Percentiles rank a stretch among this genome's conserved stretches.
phyloP scores from a whole-genome alignment of 1,140 invertebrate genomes.

The Streblospio benedicti region DNA sequence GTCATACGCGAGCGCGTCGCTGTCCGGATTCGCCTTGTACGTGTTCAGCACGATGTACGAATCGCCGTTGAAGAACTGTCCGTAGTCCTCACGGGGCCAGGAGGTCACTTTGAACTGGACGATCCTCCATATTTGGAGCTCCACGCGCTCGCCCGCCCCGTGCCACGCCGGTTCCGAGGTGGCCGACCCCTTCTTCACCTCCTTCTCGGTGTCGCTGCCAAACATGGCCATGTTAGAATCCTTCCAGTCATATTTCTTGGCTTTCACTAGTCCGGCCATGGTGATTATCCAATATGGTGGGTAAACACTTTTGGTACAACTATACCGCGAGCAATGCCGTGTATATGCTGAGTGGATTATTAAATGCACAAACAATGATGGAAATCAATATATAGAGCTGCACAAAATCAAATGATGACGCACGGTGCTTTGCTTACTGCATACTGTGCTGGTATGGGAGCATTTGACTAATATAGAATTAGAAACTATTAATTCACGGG shows the following conservation, averaged over 20 bases:
- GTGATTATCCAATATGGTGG: too few species aligned
- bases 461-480: too few species aligned
- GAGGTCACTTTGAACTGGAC: constrained; percentile 64
- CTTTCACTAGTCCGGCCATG: constrained; percentile 7
- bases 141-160: constrained; percentile 41
- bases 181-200: constrained; percentile 39
- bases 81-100: constrained; percentile 64
- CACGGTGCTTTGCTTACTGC: too few species aligned
- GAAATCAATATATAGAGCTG: too few species aligned
- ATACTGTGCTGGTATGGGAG: too few species aligned
- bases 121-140: constrained; percentile 48
- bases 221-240: constrained; percentile 33
- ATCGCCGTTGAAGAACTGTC: constrained; percentile 81
- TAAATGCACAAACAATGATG: too few species aligned
- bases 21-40: constrained; percentile 7
- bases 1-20: constrained; percentile 9
- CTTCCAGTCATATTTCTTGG: constrained; percentile 13
- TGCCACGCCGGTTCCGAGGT: constrained; percentile 42
- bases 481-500: too few species aligned
- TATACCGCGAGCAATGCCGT: too few species aligned
- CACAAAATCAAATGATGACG: too few species aligned
- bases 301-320: too few species aligned
- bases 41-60: constrained; percentile 73
- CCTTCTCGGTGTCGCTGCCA: constrained; percentile 33
- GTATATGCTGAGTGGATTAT: too few species aligned